Conservation (phyloP, 2,113 vertebrate species). For the Emydocephalus ijimae region DNA sequence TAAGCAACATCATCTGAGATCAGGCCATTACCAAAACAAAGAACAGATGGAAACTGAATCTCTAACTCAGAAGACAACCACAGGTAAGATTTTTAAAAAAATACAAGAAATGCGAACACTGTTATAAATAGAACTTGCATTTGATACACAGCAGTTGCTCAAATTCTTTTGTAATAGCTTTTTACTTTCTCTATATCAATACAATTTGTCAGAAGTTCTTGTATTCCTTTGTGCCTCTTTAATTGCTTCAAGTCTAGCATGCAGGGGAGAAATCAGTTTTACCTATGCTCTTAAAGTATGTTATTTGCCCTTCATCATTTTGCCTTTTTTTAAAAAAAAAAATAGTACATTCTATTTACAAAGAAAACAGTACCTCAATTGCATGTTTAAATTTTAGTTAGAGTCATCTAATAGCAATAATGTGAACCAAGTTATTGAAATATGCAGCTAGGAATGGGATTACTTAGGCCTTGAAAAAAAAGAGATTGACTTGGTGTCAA, state of each 20-base stretch:
- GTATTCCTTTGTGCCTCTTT: background rate
- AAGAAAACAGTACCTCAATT: slow-evolving; percentile 17
- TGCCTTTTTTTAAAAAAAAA: background rate
- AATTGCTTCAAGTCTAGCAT: background rate
- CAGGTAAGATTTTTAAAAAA: background rate
- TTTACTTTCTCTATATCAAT: background rate
- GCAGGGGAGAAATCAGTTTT: background rate
- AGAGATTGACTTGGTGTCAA: slow-evolving; percentile 1
- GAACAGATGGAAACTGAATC: background rate
- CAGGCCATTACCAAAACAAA: background rate
- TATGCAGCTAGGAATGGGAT: slow-evolving; percentile 48
- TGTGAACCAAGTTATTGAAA: slow-evolving; percentile 57
- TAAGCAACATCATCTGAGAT: background rate
- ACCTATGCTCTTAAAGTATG: slow-evolving; percentile 33
- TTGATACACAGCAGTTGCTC: background rate
- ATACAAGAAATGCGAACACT: background rate
- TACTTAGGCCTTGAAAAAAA: slow-evolving; percentile 49
- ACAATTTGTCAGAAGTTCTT: background rate
- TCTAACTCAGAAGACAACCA: background rate
- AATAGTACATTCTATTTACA: slow-evolving; percentile 29
- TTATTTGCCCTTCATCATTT: slow-evolving; percentile 47
- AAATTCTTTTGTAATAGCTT: background rate
- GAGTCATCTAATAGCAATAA: slow-evolving; percentile 54
- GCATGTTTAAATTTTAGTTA: slow-evolving; percentile 43
- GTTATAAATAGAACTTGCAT: background rate